phyloP scores from a whole-genome alignment of 2,797 vertebrate species.

The Gymnoscopelus microlampas region DNA sequence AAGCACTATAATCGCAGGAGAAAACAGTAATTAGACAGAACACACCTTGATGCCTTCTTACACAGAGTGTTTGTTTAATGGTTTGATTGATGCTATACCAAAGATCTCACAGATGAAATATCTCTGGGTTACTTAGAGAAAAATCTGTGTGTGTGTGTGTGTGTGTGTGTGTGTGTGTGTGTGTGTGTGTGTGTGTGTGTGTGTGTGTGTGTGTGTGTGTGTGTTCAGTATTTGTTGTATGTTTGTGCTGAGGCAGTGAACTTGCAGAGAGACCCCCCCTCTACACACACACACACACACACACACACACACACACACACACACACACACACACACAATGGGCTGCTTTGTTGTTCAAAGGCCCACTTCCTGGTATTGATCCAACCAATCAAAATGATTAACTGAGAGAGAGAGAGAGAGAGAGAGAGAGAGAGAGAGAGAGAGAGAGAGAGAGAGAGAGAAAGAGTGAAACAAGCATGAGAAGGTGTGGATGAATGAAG shows the following conservation, averaged over 20 bases:
- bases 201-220: not conserved
- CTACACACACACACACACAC: no score
- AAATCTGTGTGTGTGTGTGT: no score
- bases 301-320: no score
- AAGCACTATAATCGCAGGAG: no score
- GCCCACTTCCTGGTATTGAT: conserved; percentile 54
- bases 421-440: not conserved
- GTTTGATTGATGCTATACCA: no score
- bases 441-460: conserved; percentile 28
- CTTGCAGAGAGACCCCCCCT: not conserved
- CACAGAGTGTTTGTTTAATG: no score
- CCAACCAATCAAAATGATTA: conserved; percentile 63
- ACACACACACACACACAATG: conserved; percentile 5
- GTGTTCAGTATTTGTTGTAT: conserved; percentile 8
- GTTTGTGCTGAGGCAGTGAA: conserved; percentile 50
- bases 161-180: no score
- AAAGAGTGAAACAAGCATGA: conserved; percentile 46
- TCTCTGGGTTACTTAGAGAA: no score
- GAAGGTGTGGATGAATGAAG: conserved; percentile 30
- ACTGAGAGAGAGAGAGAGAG: conserved; percentile 27
- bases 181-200: no score
- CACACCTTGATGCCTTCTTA: no score
- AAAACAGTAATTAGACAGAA: no score
- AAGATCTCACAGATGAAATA: no score
- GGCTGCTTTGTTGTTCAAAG: conserved; percentile 38